phyloP scores from a whole-genome alignment of 2,888 invertebrate genomes.

The Amblyjoppa proteus region DNA sequence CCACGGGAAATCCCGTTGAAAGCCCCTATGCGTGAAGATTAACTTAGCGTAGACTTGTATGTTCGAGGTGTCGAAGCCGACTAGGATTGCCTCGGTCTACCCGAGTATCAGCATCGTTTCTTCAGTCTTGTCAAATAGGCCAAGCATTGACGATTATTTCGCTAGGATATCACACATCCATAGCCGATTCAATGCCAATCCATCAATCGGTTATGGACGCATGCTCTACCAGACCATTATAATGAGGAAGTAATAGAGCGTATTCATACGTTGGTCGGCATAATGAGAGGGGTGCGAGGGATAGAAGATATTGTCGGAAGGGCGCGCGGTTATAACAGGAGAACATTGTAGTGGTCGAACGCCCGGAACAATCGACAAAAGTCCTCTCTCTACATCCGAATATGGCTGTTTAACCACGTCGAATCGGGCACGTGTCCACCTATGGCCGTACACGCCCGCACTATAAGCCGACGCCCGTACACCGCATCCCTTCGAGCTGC shows the following conservation, averaged over 20 bases:
- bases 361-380: conserved; percentile 67
- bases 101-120: conserved; percentile 50
- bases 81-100: conserved; percentile 36
- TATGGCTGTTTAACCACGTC: conserved; percentile 62
- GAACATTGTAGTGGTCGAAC: conserved; percentile 51
- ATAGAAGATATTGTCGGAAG: conserved; percentile 56
- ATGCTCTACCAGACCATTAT: conserved; percentile 22
- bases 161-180: conserved; percentile 24
- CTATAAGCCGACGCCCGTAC: conserved; percentile 22
- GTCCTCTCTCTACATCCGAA: conserved; percentile 53
- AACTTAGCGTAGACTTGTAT: background rate
- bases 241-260: conserved; percentile 66
- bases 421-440: conserved; percentile 47
- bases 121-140: conserved; percentile 53
- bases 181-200: conserved; percentile 45
- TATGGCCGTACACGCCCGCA: conserved; percentile 32
- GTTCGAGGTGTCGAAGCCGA: conserved; percentile 34
- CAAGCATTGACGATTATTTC: conserved; percentile 55
- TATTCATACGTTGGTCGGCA: conserved; percentile 58
- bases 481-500: conserved; percentile 22
- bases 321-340: conserved; percentile 51
- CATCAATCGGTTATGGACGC: conserved; percentile 49
- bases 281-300: conserved; percentile 27
- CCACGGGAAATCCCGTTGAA: conserved; percentile 7
- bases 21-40: background rate